phyloP scores from a whole-genome alignment of 2,797 vertebrate genomes.

The Benthosema pterotum region DNA sequence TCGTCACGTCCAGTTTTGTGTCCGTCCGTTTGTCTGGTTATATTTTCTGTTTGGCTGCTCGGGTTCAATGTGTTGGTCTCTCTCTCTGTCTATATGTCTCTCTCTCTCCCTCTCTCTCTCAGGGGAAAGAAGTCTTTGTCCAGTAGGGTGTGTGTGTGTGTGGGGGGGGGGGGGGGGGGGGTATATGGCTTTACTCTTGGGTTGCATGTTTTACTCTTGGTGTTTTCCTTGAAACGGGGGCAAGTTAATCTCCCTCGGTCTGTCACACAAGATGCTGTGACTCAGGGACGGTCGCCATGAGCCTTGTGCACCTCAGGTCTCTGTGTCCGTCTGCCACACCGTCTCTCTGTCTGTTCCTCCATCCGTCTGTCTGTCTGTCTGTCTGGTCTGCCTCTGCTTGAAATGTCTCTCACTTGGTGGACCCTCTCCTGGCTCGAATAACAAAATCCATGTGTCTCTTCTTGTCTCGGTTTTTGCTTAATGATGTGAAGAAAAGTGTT shows the following conservation, averaged over 20 bases:
- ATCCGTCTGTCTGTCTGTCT: slow-evolving; percentile 19
- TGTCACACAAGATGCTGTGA: slow-evolving; percentile 73
- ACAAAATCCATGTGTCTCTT: slow-evolving; percentile 31
- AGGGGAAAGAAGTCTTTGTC: slow-evolving; percentile 56
- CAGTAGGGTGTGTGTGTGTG: slow-evolving; percentile 50
- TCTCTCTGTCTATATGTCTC: slow-evolving; percentile 45
- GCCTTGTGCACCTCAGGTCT: slow-evolving; percentile 39
- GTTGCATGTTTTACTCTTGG: slow-evolving; percentile 79
- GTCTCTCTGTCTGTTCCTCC: slow-evolving; percentile 18
- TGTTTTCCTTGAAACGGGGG: slow-evolving; percentile 71
- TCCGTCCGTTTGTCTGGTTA: slow-evolving; percentile 18
- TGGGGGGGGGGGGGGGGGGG: too few species aligned
- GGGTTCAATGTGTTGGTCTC: slow-evolving; percentile 35
- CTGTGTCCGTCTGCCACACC: slow-evolving; percentile 54
- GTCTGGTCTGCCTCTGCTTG: slow-evolving; percentile 25
- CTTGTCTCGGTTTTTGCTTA: slow-evolving; percentile 21
- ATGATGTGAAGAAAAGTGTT: slow-evolving; percentile 10
- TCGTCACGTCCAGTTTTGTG: slow-evolving; percentile 27
- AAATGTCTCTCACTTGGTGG: too few species aligned
- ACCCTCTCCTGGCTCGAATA: slow-evolving; percentile 22
- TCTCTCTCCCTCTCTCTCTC: slow-evolving; percentile 43
- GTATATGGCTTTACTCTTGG: slow-evolving; percentile 72
- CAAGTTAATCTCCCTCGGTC: slow-evolving; percentile 77
- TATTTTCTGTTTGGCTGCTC: slow-evolving; percentile 35
- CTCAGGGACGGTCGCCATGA: slow-evolving; percentile 56